Evolutionary conservation across 2,888 invertebrate genomes (phyloP).

Genomic region (Morinoia aosen): DNA sequence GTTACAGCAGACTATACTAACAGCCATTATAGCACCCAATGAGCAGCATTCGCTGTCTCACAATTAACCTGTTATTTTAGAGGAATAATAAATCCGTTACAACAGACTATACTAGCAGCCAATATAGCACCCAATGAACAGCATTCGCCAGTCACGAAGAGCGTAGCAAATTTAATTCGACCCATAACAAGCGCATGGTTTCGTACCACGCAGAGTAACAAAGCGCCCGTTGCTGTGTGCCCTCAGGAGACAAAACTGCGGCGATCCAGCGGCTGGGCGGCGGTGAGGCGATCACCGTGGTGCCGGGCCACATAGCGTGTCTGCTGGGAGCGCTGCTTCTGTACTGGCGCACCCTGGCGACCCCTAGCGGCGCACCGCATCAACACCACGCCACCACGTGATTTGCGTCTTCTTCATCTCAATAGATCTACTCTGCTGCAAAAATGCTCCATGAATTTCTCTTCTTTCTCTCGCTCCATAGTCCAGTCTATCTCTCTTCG

Average conservation of each 20-base stretch:
- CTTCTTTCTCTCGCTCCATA: slow-evolving; percentile 1
- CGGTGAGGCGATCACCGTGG: slow-evolving; percentile 7
- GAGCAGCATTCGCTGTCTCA: too few species aligned
- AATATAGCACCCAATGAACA: too few species aligned
- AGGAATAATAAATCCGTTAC: too few species aligned
- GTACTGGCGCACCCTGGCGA: not conserved
- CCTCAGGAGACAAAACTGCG: slow-evolving; percentile 57
- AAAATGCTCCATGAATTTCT: slow-evolving; percentile 14
- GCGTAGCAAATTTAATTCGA: too few species aligned
- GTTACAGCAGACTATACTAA: too few species aligned
- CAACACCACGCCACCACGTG: slow-evolving; percentile 8
- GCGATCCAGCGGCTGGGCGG: slow-evolving; percentile 58
- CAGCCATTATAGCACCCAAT: too few species aligned
- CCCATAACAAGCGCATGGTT: not conserved
- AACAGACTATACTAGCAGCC: too few species aligned
- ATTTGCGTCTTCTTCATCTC: not conserved
- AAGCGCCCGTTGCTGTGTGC: not conserved
- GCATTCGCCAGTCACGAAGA: too few species aligned
- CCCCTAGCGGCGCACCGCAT: not conserved
- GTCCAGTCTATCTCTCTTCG: slow-evolving; percentile 1
- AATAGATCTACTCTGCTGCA: not conserved
- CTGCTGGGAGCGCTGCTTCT: not conserved
- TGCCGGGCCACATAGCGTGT: not conserved
- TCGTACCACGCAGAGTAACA: not conserved
- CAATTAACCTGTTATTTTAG: too few species aligned